Base-by-base conservation (phyloP, 35 echinoderm and acorn worm genomes). In the Amphiura filiformis region DNA sequence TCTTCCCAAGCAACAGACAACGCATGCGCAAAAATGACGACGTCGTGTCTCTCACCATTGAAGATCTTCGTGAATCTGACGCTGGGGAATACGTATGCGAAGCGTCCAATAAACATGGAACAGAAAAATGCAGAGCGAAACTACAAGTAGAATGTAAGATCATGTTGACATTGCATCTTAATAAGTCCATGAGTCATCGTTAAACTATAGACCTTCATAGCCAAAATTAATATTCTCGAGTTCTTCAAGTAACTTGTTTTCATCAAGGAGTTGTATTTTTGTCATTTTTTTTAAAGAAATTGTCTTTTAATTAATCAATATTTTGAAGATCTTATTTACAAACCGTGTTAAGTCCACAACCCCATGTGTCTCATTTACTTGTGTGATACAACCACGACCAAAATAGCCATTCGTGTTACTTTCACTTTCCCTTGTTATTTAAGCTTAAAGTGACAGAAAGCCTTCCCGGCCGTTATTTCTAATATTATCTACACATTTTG, bases 61-160 rank as follows among this genome's bases (percentile, higher is more conserved):
- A 87, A 57, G 93, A 92, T 40, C 40, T 99, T 13, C 81, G 79
- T 38, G 93, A 94, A 32, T 57, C 87, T 35, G 96, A 99, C 81
- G 82, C 90, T 23, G 93, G 90, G 37, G 93, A 94, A 18, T 90
- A 92, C 76, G 47, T 81, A 47, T 94, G 92, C 41, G 96, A 95
- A 82, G 93, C 93, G 7, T 70, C 76, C 26, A 99, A 99, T 86
- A 91, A 92, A 33, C 20, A 57, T 20, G 96, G 96, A 34, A 92
- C 90, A 3, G 96, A 91, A 78, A 92, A 82, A 65, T 92, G 90
- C 52, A 76, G 80, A 38, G 92, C 89, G 31, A 99, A 99, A 78
- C 86, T 99, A 18, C 38, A 14, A 1, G 90, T 99, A 37, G 78
- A 92, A 22, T 78, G 96, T 99, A 88, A 85, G 96, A n/a, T n/a